Evolutionary conservation across 2,888 invertebrate species (phyloP), one percentile per base, ranked within the genome.

Genomic region (Noctua janthina): DNA sequence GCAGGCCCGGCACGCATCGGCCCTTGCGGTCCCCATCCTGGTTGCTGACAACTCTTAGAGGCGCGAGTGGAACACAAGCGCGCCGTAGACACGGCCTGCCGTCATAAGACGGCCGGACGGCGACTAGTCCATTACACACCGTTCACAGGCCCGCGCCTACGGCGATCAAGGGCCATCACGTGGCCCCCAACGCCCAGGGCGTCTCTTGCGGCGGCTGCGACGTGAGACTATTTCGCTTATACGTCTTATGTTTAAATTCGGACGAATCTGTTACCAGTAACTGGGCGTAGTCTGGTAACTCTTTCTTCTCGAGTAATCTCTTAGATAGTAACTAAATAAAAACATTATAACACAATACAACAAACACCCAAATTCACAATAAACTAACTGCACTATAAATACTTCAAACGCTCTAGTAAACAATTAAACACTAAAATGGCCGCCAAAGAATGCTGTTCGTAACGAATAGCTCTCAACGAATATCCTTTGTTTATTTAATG

Each of bases 401-500:
- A 85, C 78, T 84, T 81, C 66, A 70, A 81, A 75, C 49, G 70
- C 59, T 39, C 67, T 68, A 64, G 68, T 87, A 79, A 81, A 83
- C 83, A 88, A 83, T 87, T 88, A 84, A 90, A 83, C 56, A 46
- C 46, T 78, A 84, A 75, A 85, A 88, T 76, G 74, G 78, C 70
- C 20, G 29, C 75, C 13, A 73, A 90, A 90, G 86, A 89, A 85
- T 84, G 82, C 76, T 75, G 73, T 78, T 78, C 74, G 20, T 76
- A 82, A 88, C 83, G 74, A 88, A 89, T 69, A 82, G 79, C 84
- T 78, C 7, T 74, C 46, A 56, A 74, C 56, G 59, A 83, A 83
- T 62, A 75, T 83, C 86, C 81, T 88, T 85, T 86, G 89, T 87
- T 84, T 83, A 86, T 85, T 87, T 88, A 89, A 89, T 85, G 87